phyloP scores from a whole-genome alignment of 2,113 vertebrate genomes.

The Enhydra lutris region DNA sequence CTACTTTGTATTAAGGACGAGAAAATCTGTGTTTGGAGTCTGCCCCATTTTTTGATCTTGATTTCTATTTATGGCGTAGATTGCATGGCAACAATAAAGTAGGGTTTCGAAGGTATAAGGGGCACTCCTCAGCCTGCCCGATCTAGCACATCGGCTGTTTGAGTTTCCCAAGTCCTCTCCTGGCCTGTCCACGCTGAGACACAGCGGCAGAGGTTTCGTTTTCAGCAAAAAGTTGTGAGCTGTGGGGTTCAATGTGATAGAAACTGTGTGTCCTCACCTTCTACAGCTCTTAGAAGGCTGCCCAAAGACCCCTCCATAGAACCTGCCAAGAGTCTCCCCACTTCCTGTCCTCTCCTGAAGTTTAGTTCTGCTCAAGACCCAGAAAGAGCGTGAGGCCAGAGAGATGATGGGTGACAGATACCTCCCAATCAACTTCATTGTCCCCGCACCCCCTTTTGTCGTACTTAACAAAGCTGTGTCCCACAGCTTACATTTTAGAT shows the following conservation, averaged over 20 bases:
- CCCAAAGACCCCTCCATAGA: neutral
- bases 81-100: neutral
- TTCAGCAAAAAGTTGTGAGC: neutral
- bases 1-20: neutral
- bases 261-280: neutral
- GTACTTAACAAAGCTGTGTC: neutral
- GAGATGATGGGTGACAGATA: neutral
- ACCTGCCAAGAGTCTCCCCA: neutral
- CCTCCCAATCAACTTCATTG: neutral
- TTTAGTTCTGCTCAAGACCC: slow-evolving; percentile 8
- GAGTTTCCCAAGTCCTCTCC: neutral
- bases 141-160: neutral
- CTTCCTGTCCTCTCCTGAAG: neutral
- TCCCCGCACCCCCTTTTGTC: too few species aligned
- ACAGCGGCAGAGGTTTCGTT: neutral
- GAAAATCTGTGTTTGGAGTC: neutral
- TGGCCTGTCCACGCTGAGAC: neutral
- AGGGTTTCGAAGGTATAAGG: neutral
- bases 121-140: neutral
- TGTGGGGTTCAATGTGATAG: neutral
- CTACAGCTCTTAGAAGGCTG: neutral
- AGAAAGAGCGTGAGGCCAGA: neutral
- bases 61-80: neutral
- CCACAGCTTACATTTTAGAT: neutral
- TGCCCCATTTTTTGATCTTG: neutral